A percentile compares a stretch with the other conserved stretches of the same genome.
Evolutionary conservation across 2,797 vertebrate species (phyloP).

Genomic region (Gephyroberyx darwinii): DNA sequence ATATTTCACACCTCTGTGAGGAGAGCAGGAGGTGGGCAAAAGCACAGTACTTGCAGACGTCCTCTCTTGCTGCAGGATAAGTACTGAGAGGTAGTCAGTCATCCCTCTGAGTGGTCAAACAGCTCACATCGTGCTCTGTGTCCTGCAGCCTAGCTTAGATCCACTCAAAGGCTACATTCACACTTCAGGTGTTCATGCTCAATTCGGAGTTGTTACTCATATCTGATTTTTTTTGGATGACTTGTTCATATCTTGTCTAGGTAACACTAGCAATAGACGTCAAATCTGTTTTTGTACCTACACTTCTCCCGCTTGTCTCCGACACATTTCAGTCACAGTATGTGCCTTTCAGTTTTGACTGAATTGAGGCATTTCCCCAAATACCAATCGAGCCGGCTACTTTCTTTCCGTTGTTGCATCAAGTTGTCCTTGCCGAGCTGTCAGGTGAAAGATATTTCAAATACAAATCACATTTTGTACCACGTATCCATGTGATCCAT

Average conservation of each 20-base stretch:
- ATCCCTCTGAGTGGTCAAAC: constrained; percentile 32
- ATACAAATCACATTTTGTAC: no score
- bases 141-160: constrained; percentile 20
- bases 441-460: no score
- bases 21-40: constrained; percentile 47
- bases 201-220: not conserved
- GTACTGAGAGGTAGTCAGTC: constrained; percentile 8
- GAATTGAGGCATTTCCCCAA: no score
- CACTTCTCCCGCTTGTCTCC: no score
- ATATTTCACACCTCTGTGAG: constrained; percentile 77
- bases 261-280: not conserved
- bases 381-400: no score
- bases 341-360: no score
- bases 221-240: constrained; percentile 2
- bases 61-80: constrained; percentile 24
- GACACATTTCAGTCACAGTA: no score
- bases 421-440: no score
- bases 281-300: not conserved
- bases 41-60: constrained; percentile 43
- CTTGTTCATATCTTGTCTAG: not conserved
- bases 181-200: not conserved
- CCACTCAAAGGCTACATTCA: not conserved
- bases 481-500: no score
- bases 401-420: no score
- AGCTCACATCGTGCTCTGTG: constrained; percentile 27